Evolutionary conservation across 2,888 invertebrate species (phyloP), one percentile per base, ranked within the genome.

Genomic region (Octonoba sinensis): DNA sequence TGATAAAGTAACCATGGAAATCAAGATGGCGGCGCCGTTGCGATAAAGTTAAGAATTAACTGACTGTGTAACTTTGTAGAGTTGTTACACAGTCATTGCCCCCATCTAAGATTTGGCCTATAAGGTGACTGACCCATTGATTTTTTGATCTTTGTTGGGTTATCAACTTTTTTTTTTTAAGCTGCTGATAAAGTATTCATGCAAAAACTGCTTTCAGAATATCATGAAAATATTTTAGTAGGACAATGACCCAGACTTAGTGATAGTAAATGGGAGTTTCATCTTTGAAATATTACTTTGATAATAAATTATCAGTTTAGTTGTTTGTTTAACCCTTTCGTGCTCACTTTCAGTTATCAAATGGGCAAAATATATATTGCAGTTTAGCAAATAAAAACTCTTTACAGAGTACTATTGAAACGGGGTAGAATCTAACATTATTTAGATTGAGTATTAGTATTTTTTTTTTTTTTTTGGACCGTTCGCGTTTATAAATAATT

Each of bases 101-200:
- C 75, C 75, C 51, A 49, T 27, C 47, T 18, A 57, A 47, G 27
- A 72, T 73, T 69, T 75, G 75, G 75, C 70, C 75, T 71, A 51
- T 49, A 70, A 73, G 69, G 82, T 82, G 57, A 82, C 66, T 82
- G 75, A 82, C 82, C 82, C 27, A 82, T 60, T 81, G 79, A 64
- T 81, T 67, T 79, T 70, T 72, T n/a, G n/a, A 56, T 20, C 57
- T 13, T 12, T 62, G 62, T 18, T 62, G 18, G n/a, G 27, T 22
- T 22, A 60, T 24, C 60, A 16, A 62, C 18, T 62, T 44, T 27
- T 27, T 54, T 54, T 11, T 57, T 18, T 22, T n/a, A 20, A 22
- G 18, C 12, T 3, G 13, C 65, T 49, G 65, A 65, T 65, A 65
- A 65, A 49, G 16, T 47, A 49, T 49, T 65, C 24, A 65, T 54